phyloP scores from a whole-genome alignment of 2,113 vertebrate genomes.

The Psammodynastes pulverulentus region DNA sequence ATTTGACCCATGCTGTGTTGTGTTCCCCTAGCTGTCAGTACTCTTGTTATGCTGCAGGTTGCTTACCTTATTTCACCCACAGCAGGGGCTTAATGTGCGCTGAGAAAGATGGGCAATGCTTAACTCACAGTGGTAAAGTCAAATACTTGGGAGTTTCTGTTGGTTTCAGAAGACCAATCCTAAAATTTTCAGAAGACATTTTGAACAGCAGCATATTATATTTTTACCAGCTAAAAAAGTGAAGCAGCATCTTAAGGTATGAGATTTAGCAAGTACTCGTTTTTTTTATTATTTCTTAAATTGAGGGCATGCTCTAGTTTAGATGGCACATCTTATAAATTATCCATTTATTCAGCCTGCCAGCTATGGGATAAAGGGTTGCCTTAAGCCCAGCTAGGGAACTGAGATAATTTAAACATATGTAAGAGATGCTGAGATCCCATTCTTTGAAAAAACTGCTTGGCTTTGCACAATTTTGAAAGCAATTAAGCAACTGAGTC shows the following conservation, averaged over 20 bases:
- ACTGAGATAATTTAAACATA: background rate
- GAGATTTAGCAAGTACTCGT: background rate
- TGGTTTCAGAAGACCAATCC: background rate
- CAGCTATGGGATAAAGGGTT: background rate
- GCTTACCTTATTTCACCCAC: constrained; percentile 25
- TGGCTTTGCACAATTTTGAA: background rate
- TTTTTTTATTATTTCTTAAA: background rate
- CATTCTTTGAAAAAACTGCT: background rate
- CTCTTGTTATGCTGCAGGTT: constrained; percentile 1
- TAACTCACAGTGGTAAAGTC: background rate
- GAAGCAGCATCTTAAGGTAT: background rate
- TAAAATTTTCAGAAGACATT: background rate
- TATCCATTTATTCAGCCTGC: background rate
- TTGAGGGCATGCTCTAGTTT: background rate
- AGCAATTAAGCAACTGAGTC: background rate
- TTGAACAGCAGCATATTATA: background rate
- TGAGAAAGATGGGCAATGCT: background rate
- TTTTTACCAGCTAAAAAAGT: background rate
- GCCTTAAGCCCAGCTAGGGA: background rate
- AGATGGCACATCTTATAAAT: background rate
- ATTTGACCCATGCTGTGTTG: background rate
- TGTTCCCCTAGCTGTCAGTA: background rate
- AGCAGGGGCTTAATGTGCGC: constrained; percentile 1
- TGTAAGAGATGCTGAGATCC: background rate
- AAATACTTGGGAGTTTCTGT: background rate